Conservation (phyloP, 2,113 vertebrate genomes). For the Egretta garzetta region DNA sequence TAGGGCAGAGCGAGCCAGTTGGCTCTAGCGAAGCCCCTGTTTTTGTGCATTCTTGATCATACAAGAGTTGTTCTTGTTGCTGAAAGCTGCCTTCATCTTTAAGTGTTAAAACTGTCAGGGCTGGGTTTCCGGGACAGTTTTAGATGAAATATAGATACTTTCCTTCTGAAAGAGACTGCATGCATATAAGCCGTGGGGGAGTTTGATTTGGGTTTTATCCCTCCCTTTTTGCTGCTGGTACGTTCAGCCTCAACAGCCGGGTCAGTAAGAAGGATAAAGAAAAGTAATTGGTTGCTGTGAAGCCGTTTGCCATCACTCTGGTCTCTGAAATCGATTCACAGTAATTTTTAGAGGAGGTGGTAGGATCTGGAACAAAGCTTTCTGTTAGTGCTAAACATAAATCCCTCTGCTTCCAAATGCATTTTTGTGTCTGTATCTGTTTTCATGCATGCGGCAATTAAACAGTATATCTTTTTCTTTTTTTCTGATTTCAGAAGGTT, state of each 20-base stretch:
- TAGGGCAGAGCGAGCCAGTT: neutral
- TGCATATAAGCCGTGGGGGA: neutral
- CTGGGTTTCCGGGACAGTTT: neutral
- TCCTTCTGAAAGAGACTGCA: neutral
- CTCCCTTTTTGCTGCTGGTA: neutral
- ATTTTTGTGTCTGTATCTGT: neutral
- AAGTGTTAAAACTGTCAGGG: neutral
- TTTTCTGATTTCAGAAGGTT: neutral
- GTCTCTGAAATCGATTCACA: neutral
- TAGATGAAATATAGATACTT: neutral
- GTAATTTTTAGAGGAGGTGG: neutral
- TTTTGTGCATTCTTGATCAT: neutral
- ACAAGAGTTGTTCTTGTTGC: neutral
- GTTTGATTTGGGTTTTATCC: neutral
- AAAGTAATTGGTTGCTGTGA: neutral
- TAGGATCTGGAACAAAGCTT: neutral
- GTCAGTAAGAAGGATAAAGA: neutral
- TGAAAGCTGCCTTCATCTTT: neutral
- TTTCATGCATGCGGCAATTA: neutral
- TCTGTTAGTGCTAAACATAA: neutral
- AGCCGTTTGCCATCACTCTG: neutral
- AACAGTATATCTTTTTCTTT: neutral
- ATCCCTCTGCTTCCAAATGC: neutral
- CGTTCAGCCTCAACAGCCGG: neutral
- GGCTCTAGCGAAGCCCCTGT: accelerated